Conservation (phyloP, 2,797 vertebrate species). For the Neostethus bicornis region DNA sequence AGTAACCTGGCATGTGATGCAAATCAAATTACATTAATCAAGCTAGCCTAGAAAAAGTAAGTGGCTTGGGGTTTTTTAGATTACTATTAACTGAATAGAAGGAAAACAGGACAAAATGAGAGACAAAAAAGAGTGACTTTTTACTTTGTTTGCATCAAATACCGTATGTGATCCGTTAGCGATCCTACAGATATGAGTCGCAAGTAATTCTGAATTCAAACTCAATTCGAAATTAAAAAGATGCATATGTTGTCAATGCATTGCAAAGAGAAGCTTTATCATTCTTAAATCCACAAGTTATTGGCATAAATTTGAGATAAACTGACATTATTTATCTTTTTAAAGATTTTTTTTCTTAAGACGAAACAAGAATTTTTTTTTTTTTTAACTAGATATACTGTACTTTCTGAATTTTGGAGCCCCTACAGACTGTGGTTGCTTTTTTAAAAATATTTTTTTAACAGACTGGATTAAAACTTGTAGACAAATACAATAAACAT, state of each 20-base stretch:
- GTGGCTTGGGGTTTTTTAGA: background rate
- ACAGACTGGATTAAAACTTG: background rate
- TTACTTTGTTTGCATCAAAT: too few relatives aligned
- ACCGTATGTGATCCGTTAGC: too few relatives aligned
- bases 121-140: background rate
- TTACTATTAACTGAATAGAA: background rate
- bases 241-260: slow-evolving; percentile 12
- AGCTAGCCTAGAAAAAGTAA: slow-evolving; percentile 5
- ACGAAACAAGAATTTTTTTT: background rate
- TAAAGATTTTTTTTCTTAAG: too few relatives aligned
- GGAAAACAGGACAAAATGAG: background rate
- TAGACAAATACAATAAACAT: background rate
- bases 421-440: background rate
- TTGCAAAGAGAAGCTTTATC: slow-evolving; percentile 27
- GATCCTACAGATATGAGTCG: background rate
- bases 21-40: background rate
- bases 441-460: background rate
- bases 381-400: background rate
- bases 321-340: background rate
- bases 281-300: slow-evolving; percentile 18
- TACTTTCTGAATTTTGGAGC: background rate
- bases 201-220: background rate
- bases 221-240: slow-evolving; percentile 6
- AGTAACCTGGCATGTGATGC: slow-evolving; percentile 11
- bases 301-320: slow-evolving; percentile 38